Evolutionary conservation across 2,113 vertebrate species (phyloP), one percentile per base, ranked within the genome.

Genomic region (Chionomys nivalis): DNA sequence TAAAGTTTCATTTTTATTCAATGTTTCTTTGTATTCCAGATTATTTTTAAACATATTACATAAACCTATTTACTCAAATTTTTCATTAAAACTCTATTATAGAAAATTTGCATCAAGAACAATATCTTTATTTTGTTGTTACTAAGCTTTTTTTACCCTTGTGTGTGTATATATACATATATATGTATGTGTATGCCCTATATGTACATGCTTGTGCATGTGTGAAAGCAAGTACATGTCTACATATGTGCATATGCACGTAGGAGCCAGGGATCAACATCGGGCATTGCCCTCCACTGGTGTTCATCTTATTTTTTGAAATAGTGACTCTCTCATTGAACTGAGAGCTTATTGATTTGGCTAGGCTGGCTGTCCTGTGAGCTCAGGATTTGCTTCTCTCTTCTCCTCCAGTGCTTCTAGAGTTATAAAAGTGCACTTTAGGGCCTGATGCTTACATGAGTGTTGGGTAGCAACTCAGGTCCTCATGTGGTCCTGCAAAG

Each of bases 11-110:
- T 23, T 75, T 88, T 90, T 82, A 79, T 28, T 52, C 24, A 87
- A n/a, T 79, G 78, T 88, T 63, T 92, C 66, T 78, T 82, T 68
- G 10, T 88, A 90, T 70, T 96, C 33, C 13, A 91, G 11, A 70
- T 86, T 91, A 87, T 93, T 83, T 88, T 8, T 78, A 87, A 94
- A 93, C 23, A 63, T 87, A 21, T 7, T 93, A 75, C 9, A 81
- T 33, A 95, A 92, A 73, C 16, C 26, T 87, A 75, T 49, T 82
- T 63, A 78, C 52, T 78, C 75, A 92, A 75, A n/a, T 93, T 91
- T 70, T 92, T 39, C 39, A 93, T 70, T 77, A 3, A 93, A 78
- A 24, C 0, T 24, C 47, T 58, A 58, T 58, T 55, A 12, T 55
- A n/a, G 31, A 28, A 58, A 81, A n/a, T 81, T 55, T 36, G 19